These are phyloP conservation scores for Hecatera dysodea DNA, from an alignment of 2,888 invertebrate genomes.

Conservation along the genomic window DNA sequence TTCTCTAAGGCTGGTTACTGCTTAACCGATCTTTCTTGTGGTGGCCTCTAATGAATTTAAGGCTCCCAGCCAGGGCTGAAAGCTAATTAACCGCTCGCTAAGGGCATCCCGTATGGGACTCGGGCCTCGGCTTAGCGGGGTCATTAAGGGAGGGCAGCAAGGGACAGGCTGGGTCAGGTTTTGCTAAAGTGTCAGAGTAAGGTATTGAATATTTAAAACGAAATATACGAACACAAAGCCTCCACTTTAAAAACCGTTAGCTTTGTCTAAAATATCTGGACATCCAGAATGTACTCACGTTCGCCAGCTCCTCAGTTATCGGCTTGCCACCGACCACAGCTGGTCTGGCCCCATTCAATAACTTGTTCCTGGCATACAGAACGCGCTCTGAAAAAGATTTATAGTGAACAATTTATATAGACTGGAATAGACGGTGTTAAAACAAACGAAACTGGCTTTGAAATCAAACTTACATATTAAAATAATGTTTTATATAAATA, in stretches of 20 bases:
- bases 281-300: constrained; percentile 85
- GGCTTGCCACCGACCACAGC: constrained; percentile 92
- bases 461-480: neutral
- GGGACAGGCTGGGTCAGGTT: no score
- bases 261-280: constrained; percentile 8
- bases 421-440: neutral
- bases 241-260: neutral
- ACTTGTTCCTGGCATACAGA: constrained; percentile 91
- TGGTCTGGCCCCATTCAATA: constrained; percentile 86
- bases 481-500: neutral
- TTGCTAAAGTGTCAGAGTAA: neutral
- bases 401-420: constrained; percentile 11
- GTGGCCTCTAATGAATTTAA: no score
- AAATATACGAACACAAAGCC: neutral
- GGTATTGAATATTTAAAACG: neutral
- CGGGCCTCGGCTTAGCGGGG: no score
- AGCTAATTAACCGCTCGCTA: no score
- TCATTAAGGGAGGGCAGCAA: no score
- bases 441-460: neutral
- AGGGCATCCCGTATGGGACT: no score
- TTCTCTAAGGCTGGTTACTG: no score
- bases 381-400: constrained; percentile 90
- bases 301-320: constrained; percentile 92
- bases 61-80: no score
- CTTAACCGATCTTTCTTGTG: no score